Evolutionary conservation across 92 coral and sea anemone species (phyloP).

Genomic region (Meandrina meandrites): DNA sequence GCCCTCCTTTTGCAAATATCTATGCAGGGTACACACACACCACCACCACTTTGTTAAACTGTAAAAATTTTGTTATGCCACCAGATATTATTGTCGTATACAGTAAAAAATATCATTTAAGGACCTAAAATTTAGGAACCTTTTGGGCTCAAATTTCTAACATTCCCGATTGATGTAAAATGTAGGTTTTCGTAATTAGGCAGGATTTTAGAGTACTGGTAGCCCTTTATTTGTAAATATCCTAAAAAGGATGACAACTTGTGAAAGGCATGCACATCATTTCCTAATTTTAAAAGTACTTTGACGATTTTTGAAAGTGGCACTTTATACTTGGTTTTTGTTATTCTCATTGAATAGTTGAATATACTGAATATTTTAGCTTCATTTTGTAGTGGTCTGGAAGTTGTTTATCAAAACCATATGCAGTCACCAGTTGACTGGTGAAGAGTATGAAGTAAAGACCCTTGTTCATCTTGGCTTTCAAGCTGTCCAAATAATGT

Average conservation of each 20-base stretch:
- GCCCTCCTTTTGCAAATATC: conserved; percentile 45
- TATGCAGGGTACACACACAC: conserved; percentile 24
- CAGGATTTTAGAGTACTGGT: neutral
- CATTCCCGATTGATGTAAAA: neutral
- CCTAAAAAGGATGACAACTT: too few species aligned
- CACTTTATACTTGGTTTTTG: too few species aligned
- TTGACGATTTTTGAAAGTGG: too few species aligned
- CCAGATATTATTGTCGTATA: conserved; percentile 28
- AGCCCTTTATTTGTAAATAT: neutral
- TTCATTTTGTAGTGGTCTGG: too few species aligned
- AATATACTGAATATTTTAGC: too few species aligned
- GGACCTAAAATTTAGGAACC: neutral
- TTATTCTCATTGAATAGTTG: too few species aligned
- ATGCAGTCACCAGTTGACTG: conserved; percentile 1
- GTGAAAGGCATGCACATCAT: too few species aligned
- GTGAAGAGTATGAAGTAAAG: neutral
- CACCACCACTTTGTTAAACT: conserved; percentile 20
- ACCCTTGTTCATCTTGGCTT: too few species aligned
- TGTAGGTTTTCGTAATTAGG: neutral
- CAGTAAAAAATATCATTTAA: conserved; percentile 23
- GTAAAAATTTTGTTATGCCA: conserved; percentile 24
- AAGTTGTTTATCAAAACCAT: too few species aligned
- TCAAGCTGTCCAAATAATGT: too few species aligned
- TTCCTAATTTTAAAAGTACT: too few species aligned
- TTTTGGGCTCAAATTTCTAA: conserved; percentile 18